Percentiles rank a stretch among this genome's conserved stretches.
Conservation (phyloP, 2,888 invertebrate species). For the Sinhomidia bicolor region DNA sequence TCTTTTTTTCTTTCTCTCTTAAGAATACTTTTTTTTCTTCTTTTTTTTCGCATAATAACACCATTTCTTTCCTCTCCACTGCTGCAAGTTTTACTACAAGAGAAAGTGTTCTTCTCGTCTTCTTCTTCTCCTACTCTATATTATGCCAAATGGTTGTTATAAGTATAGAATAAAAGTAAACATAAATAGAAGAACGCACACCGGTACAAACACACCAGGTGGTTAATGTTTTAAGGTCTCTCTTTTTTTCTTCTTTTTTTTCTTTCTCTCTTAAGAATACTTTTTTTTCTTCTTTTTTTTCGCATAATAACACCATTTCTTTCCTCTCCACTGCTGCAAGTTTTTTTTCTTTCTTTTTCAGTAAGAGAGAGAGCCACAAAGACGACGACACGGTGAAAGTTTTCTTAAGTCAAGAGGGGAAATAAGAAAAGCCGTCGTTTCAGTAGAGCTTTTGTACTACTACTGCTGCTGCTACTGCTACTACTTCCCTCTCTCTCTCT, state of each 20-base stretch:
- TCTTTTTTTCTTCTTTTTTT: constrained; percentile 21
- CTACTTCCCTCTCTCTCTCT: too few relatives aligned
- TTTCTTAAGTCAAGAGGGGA: constrained; percentile 14
- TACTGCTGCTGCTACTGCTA: neutral
- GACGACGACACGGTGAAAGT: constrained; percentile 23
- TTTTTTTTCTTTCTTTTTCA: neutral
- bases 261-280: constrained; percentile 54
- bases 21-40: constrained; percentile 47
- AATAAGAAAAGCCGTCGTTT: constrained; percentile 10
- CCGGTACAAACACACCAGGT: constrained; percentile 54
- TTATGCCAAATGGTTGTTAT: too few relatives aligned
- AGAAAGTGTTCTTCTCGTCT: too few relatives aligned
- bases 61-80: constrained; percentile 23
- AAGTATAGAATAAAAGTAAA: constrained; percentile 34
- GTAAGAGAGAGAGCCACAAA: neutral
- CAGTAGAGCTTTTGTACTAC: constrained; percentile 1
- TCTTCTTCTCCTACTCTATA: too few relatives aligned
- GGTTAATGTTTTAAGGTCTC: constrained; percentile 59
- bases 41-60: constrained; percentile 54
- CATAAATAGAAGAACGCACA: constrained; percentile 34
- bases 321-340: constrained; percentile 1
- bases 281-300: constrained; percentile 44
- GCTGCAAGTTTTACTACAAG: too few relatives aligned
- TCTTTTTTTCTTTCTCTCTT: constrained; percentile 26
- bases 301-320: constrained; percentile 46